Conservation (phyloP, 1,140 invertebrate genomes). For the Limonius californicus region DNA sequence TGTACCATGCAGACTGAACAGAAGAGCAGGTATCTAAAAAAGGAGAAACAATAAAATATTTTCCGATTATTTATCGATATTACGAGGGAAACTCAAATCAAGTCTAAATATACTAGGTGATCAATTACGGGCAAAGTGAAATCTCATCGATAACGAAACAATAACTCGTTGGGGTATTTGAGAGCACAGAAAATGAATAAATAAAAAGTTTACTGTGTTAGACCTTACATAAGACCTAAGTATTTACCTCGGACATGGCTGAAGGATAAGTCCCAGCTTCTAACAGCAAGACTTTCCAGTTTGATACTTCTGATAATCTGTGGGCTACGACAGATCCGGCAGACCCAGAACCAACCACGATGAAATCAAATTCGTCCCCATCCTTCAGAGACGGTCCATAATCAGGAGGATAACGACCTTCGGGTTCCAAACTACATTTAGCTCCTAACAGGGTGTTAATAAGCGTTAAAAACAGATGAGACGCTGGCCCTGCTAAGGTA, state of each 20-base stretch:
- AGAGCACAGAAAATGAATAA: too few relatives aligned
- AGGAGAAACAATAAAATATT: too few relatives aligned
- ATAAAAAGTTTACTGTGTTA: background rate
- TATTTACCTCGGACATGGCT: conserved; percentile 30
- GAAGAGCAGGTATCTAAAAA: conserved; percentile 27
- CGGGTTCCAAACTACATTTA: background rate
- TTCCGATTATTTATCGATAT: too few relatives aligned
- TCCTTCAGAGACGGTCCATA: conserved; percentile 20
- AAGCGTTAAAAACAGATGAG: conserved; percentile 29
- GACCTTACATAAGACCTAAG: background rate
- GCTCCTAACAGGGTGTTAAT: conserved; percentile 22
- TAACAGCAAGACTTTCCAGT: conserved; percentile 32
- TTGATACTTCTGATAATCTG: conserved; percentile 28
- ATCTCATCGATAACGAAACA: too few relatives aligned
- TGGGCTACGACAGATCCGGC: conserved; percentile 33
- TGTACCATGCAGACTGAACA: conserved; percentile 27
- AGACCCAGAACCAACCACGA: conserved; percentile 32
- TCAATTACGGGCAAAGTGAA: too few relatives aligned
- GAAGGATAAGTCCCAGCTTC: conserved; percentile 34
- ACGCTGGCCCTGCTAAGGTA: conserved; percentile 20
- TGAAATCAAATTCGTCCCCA: conserved; percentile 36
- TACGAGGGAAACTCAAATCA: too few relatives aligned
- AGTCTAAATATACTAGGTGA: background rate
- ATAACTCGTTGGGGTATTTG: too few relatives aligned
- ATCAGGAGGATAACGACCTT: conserved; percentile 6